A percentile compares a stretch with the other conserved stretches of the same genome.
phyloP scores from a whole-genome alignment of 2,888 invertebrate genomes.

The Ormyrus nitidulus region DNA sequence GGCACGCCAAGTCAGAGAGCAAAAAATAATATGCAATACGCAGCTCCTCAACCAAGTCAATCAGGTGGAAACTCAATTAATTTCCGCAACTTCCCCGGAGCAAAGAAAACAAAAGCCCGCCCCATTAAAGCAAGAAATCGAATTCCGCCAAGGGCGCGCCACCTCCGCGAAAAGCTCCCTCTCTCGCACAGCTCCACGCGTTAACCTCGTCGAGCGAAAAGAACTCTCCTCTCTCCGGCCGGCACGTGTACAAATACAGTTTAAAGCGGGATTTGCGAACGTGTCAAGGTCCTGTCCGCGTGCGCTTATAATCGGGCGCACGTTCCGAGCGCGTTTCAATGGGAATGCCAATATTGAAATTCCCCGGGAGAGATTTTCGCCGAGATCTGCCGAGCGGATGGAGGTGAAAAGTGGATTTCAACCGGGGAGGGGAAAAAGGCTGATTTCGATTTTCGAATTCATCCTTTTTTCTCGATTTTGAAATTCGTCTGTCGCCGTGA shows the following conservation, averaged over 20 bases:
- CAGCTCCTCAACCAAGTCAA: no score
- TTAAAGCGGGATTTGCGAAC: conserved; percentile 10
- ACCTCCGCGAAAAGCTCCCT: no score
- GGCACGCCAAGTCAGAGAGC: no score
- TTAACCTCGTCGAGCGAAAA: background rate
- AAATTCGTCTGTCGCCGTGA: no score
- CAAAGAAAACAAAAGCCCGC: background rate
- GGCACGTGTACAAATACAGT: background rate
- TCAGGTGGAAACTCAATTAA: no score
- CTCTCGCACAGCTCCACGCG: no score
- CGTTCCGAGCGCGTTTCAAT: background rate
- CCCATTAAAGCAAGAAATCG: background rate
- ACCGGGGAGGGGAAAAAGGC: background rate
- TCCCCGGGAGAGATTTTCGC: background rate
- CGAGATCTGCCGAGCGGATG: background rate
- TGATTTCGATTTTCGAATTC: background rate
- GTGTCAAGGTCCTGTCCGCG: conserved; percentile 18
- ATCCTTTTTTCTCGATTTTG: background rate
- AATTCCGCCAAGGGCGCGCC: no score
- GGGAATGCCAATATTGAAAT: conserved; percentile 35
- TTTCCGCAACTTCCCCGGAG: background rate
- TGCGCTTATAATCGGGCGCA: conserved; percentile 4
- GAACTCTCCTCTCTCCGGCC: background rate
- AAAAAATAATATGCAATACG: no score
- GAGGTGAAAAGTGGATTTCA: no score